Evolutionary conservation across 2,113 vertebrate genomes (phyloP), one percentile per base, ranked within the genome.

Genomic region (Podilymbus podiceps): DNA sequence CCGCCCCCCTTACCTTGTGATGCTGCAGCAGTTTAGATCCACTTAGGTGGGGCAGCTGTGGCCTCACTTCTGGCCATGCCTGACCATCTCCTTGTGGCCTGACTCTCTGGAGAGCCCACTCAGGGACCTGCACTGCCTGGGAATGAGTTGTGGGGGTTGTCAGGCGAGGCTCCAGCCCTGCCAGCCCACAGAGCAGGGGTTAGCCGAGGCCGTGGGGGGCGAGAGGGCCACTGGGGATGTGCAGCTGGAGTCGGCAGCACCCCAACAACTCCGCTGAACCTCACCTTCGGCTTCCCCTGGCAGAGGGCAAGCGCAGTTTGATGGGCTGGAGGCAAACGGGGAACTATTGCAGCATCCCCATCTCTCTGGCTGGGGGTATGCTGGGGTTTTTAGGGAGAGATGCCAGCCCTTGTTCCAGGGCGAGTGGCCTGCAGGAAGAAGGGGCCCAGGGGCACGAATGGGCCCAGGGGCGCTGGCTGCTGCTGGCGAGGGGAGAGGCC

Each of bases 161-260:
- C 84, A 20, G 25, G 8, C 0, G 9, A 64, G 42, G 38, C 12
- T 81, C 44, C 23, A 49, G 40, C 40, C 23, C 25, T 56, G 6
- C 5, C 30, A n/a, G 46, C 44, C 6, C 19, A 6, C 38, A 15
- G 73, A 49, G 27, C 33, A 8, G 50, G 59, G 59, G 1, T 5
- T 19, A 8, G 52, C 68, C 9, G 46, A 44, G 17, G 28, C 11
- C 3, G 1, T 0, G 21, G 12, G 23, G 6, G n/a, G 9, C 1
- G 5, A 18, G 24, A 23, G n/a, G 31, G 7, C 13, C 0, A 0
- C 21, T 1, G 11, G 33, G 56, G 24, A 22, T 1, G 1, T 44
- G 10, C 1, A 1, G 42, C 23, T 2, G 2, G 38, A 11, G 33
- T 10, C 2, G 2, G 42, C 38, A 13, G 20, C 0, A n/a, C 47